These are phyloP conservation scores for Ormyrus labotus DNA, from an alignment of 2,888 invertebrate species.

Conservation along the genomic window DNA sequence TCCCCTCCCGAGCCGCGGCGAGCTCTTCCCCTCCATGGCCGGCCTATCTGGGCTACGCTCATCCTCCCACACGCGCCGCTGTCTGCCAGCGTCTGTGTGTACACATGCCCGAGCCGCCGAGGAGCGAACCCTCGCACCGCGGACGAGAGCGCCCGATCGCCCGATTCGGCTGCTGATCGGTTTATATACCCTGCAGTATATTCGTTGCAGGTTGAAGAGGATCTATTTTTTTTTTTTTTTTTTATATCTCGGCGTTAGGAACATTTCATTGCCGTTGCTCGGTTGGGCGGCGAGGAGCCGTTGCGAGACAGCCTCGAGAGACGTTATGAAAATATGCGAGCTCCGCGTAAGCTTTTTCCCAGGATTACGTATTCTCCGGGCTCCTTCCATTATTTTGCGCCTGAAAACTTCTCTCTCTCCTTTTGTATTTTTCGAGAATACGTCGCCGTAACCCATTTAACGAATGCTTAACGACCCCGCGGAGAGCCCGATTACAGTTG, in stretches of 20 bases:
- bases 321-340: not conserved
- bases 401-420: not conserved
- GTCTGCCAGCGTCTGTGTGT: not conserved
- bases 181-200: not conserved
- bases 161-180: not conserved
- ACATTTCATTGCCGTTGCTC: too few species aligned
- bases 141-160: not conserved
- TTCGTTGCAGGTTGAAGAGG: not conserved
- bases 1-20: not conserved
- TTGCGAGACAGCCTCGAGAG: too few species aligned
- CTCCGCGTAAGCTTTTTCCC: not conserved
- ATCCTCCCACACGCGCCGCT: conserved; percentile 31
- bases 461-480: conserved; percentile 10
- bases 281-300: too few species aligned
- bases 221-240: too few species aligned
- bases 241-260: too few species aligned
- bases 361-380: not conserved
- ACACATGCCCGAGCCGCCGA: not conserved
- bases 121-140: not conserved
- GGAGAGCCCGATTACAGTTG: not conserved
- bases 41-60: conserved; percentile 6
- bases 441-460: too few species aligned
- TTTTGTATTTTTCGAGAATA: not conserved
- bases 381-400: not conserved
- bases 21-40: not conserved